phyloP scores from a whole-genome alignment of 2,113 vertebrate genomes.

The Paraplagusia blochii region DNA sequence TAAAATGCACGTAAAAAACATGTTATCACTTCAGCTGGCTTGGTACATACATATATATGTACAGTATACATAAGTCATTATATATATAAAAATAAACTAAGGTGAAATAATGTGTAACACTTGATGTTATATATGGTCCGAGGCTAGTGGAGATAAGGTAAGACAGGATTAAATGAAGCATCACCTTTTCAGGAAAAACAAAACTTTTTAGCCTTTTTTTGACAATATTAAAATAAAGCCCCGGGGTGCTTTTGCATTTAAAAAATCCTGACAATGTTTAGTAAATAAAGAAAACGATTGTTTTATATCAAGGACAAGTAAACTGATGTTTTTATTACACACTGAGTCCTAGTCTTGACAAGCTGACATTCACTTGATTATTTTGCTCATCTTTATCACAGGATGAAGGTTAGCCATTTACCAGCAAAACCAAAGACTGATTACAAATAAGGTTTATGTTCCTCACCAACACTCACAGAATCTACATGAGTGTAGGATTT shows the following conservation, averaged over 20 bases:
- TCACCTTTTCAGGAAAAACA: constrained; percentile 84
- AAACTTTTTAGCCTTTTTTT: constrained; percentile 57
- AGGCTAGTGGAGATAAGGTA: constrained; percentile 82
- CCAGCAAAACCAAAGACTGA: too few relatives aligned
- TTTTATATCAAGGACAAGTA: too few relatives aligned
- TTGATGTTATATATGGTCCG: constrained; percentile 87
- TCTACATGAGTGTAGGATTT: too few relatives aligned
- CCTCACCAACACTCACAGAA: too few relatives aligned
- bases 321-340: constrained; percentile 43
- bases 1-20: constrained; percentile 66
- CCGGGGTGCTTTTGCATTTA: constrained; percentile 11
- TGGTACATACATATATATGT: constrained; percentile 75
- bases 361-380: too few relatives aligned
- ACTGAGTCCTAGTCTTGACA: too few relatives aligned
- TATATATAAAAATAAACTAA: constrained; percentile 82
- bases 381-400: too few relatives aligned
- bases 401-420: too few relatives aligned
- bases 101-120: constrained; percentile 85
- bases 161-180: constrained; percentile 81
- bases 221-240: background rate
- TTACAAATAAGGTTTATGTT: too few relatives aligned
- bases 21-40: constrained; percentile 89
- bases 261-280: background rate
- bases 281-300: too few relatives aligned
- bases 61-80: constrained; percentile 45